Base-by-base conservation (phyloP, 1,140 invertebrate genomes). In the Diabrotica undecimpunctata region DNA sequence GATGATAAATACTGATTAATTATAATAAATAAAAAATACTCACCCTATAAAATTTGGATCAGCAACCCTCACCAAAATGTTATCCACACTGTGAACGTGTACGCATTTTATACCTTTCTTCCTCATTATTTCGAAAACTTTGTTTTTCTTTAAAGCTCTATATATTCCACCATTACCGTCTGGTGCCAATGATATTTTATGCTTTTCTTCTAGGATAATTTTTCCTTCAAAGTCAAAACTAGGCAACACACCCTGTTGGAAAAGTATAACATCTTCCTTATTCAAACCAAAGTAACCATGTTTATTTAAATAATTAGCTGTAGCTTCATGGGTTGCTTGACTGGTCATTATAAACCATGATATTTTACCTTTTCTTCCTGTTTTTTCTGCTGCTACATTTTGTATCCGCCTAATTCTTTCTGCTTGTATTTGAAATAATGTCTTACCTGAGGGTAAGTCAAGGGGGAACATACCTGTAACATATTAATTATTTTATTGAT, bases 81-180 rank as follows among this genome's bases (percentile, higher is more conserved):
- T 99, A 79, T 99, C 98, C 10, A 99, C 97, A 72, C 96, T 97
- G 83, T 98, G 97, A 5, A 93, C 95, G 79, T 99, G 97, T 9
- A 99, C 78, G 79, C 96, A 96, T 70, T 91, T 82, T 12, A 99
- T 87, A 5, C 92, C 92, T 64, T 93, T 84, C 37, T 78, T 82
- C 53, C 86, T 78, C 84, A 99, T 92, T 74, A 98, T 90, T n/a
- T 90, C 83, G 7, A 99, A 75, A 38, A 98, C 86, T 10, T 88
- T 88, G 71, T 89, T 86, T 46, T 85, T 82, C 65, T 86, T 83
- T 38, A 97, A 78, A 2, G 96, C 95, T 54, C 88, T 81, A 79
- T 98, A 99, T 13, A 99, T 83, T 13, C 98, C 98, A 64, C 98
- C 98, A 80, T 99, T 99, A 9, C 98, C 98, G 84, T 99, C 96